phyloP scores from a whole-genome alignment of 2,113 vertebrate species.

The Colossoma macropomum region DNA sequence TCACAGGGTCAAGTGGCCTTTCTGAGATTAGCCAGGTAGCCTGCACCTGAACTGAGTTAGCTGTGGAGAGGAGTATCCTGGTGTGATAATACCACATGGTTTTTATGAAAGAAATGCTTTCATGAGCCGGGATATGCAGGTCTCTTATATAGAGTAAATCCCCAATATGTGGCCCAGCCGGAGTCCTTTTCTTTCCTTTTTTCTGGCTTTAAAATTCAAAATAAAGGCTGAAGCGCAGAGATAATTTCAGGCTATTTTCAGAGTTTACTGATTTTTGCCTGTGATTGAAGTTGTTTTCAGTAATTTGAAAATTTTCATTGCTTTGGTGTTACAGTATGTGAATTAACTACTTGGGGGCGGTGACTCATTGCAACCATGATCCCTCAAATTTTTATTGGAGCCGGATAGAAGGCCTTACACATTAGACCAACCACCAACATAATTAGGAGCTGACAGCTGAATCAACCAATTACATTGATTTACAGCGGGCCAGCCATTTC shows the following conservation, averaged over 20 bases:
- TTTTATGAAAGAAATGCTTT: constrained; percentile 31
- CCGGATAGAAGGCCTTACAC: too few relatives aligned
- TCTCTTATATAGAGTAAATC: constrained; percentile 11
- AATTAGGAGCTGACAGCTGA: too few relatives aligned
- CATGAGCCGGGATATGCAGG: not conserved
- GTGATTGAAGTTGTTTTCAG: too few relatives aligned
- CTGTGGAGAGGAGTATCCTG: constrained; percentile 19
- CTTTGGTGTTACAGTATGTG: too few relatives aligned
- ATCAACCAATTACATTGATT: too few relatives aligned
- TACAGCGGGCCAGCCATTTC: too few relatives aligned
- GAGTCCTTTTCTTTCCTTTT: not conserved
- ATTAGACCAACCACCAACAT: too few relatives aligned
- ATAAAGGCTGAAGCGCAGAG: not conserved
- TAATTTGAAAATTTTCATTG: too few relatives aligned
- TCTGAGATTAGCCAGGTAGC: constrained; percentile 46
- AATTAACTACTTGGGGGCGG: too few relatives aligned
- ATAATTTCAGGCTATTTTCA: not conserved
- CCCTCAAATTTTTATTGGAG: too few relatives aligned
- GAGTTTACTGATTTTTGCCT: too few relatives aligned
- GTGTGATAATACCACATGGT: constrained; percentile 33
- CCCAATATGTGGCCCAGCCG: not conserved
- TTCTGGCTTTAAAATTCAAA: constrained; percentile 2
- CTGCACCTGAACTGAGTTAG: constrained; percentile 33
- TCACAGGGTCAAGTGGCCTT: constrained; percentile 67
- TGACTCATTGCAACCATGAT: too few relatives aligned